Base-by-base conservation (phyloP, 2,113 vertebrate species). In the Budorcas taxicolor region DNA sequence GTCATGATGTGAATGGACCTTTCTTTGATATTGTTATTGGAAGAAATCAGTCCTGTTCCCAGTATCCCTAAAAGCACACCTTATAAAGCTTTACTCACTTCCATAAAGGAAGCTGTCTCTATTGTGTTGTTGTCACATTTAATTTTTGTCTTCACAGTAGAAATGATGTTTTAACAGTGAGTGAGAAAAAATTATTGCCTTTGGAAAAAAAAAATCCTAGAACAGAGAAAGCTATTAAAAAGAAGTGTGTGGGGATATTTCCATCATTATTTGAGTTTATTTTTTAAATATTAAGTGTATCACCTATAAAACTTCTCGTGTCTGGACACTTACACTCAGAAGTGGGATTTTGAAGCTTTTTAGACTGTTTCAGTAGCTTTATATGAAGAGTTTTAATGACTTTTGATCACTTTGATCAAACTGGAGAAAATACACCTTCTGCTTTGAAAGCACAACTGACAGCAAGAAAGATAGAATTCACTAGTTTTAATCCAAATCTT, bases 131-230 rank as follows among this genome's bases (percentile, higher is more conserved):
- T 95, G 92, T 97, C 83, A 95, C 21, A 78, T 78, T 95, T 90
- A 85, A 93, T 97, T 93, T 97, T 16, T 64, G 84, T 96, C 57
- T 96, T 97, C 90, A 96, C 55, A 47, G 64, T 88, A 86, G 27
- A 92, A 97, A 86, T 36, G 40, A 82, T 94, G 25, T 62, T 94
- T 96, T 97, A 95, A 62, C 3, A 58, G 21, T 76, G 71, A 96
- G 11, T 53, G 87, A 95, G 47, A 89, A 91, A 71, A 40, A 97
- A 92, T 43, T 64, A 43, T 7, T 80, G 47, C 45, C 52, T 76
- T 94, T 95, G 90, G 90, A 71, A 3, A 62, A 15, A 93, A 36
- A 40, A 23, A 81, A 25, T 52, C 87, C 92, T 53, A 15, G 64
- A 47, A 60, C 95, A 47, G 4, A 87, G 47, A 92, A 93, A 78